These are phyloP conservation scores for Strix aluco DNA, from an alignment of 2,113 vertebrate genomes.

Conservation along the genomic window DNA sequence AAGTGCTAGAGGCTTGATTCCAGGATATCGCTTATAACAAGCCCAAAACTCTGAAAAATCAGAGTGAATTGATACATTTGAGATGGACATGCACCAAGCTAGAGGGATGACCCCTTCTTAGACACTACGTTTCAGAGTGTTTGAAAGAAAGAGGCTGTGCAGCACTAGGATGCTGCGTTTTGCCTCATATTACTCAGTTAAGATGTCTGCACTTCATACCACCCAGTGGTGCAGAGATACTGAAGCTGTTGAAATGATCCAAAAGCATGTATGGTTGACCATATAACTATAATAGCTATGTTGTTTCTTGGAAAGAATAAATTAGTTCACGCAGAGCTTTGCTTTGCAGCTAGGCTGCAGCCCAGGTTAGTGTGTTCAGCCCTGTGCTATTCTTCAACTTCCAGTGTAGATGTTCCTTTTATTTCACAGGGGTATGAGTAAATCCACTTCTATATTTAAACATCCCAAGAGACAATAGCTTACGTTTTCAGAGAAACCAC, in stretches of 20 bases:
- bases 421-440: constrained; percentile 3
- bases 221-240: background rate
- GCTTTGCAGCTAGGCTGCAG: background rate
- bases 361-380: background rate
- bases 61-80: background rate
- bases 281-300: background rate
- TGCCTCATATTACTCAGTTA: background rate
- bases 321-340: background rate
- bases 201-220: background rate
- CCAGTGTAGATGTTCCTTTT: background rate
- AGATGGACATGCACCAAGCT: background rate
- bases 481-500: background rate
- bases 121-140: background rate
- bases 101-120: background rate
- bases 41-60: background rate
- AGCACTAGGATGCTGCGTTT: background rate
- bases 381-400: background rate
- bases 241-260: background rate
- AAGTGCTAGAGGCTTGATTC: background rate
- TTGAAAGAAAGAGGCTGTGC: background rate
- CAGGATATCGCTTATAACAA: background rate
- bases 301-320: background rate
- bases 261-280: background rate
- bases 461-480: constrained; percentile 26
- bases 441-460: constrained; percentile 30